Percentiles rank a stretch among this genome's conserved stretches.
phyloP scores from a whole-genome alignment of 2,113 vertebrate genomes.

The Oplegnathus fasciatus region DNA sequence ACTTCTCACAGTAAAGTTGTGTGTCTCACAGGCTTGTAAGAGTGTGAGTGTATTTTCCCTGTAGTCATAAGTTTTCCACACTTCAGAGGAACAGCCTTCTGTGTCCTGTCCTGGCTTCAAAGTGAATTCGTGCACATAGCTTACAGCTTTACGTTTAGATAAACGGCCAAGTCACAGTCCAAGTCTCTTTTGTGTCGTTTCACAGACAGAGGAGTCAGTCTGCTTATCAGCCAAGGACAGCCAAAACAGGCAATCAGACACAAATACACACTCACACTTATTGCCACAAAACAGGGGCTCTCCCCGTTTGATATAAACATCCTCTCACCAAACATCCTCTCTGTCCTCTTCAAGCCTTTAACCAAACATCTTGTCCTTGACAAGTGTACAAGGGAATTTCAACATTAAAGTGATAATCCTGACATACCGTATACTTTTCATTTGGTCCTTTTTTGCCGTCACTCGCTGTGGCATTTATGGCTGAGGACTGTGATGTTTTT shows the following conservation, averaged over 20 bases:
- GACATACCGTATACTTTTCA: not conserved
- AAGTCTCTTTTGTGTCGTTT: not conserved
- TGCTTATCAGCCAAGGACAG: constrained; percentile 40
- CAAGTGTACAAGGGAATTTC: not conserved
- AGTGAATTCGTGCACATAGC: not conserved
- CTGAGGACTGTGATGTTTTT: not conserved
- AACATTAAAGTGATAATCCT: not conserved
- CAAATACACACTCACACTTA: not conserved
- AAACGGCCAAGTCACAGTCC: not conserved
- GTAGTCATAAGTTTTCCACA: not conserved
- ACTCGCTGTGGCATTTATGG: not conserved
- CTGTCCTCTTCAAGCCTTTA: not conserved
- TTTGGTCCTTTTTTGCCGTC: not conserved
- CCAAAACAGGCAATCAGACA: not conserved
- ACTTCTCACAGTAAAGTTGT: not conserved
- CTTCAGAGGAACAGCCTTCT: not conserved
- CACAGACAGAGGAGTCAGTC: not conserved
- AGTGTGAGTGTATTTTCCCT: no score
- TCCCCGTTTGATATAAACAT: constrained; percentile 43
- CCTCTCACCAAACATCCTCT: constrained; percentile 32
- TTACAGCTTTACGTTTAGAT: not conserved
- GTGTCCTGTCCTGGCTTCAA: not conserved
- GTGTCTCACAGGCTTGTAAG: not conserved
- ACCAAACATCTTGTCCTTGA: not conserved
- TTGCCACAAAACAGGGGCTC: not conserved